Evolutionary conservation across 2,113 vertebrate species (phyloP).

Genomic region (Eclectus roratus): DNA sequence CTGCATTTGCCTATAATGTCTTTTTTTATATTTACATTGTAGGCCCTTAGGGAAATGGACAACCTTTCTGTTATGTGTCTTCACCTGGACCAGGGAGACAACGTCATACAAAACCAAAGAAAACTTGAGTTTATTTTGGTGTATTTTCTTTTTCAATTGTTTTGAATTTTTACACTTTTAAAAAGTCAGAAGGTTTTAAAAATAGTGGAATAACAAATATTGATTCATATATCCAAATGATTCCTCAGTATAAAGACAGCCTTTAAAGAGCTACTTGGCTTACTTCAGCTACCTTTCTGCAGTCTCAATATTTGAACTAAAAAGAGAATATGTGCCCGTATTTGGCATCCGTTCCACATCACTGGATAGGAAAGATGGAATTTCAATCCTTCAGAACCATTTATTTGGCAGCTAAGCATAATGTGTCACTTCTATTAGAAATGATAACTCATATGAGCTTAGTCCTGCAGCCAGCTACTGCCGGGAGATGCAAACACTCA

Average conservation of each 20-base stretch:
- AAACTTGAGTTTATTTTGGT: background rate
- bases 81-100: background rate
- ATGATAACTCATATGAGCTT: background rate
- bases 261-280: background rate
- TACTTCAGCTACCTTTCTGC: background rate
- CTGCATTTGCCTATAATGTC: background rate
- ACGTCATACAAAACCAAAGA: background rate
- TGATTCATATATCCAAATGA: background rate
- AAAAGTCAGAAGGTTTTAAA: background rate
- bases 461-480: background rate
- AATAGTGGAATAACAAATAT: background rate
- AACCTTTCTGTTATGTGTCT: background rate
- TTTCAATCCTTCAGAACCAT: background rate
- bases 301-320: background rate
- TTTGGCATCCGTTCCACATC: background rate
- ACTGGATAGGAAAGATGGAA: background rate
- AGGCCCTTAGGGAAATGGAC: background rate
- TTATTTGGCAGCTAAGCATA: background rate
- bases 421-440: background rate
- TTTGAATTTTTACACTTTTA: background rate
- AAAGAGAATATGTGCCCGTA: background rate
- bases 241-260: background rate
- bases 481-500: background rate
- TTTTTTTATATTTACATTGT: background rate
- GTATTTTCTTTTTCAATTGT: background rate